Base-by-base conservation (phyloP, 2,113 vertebrate species). In the Equus quagga region DNA sequence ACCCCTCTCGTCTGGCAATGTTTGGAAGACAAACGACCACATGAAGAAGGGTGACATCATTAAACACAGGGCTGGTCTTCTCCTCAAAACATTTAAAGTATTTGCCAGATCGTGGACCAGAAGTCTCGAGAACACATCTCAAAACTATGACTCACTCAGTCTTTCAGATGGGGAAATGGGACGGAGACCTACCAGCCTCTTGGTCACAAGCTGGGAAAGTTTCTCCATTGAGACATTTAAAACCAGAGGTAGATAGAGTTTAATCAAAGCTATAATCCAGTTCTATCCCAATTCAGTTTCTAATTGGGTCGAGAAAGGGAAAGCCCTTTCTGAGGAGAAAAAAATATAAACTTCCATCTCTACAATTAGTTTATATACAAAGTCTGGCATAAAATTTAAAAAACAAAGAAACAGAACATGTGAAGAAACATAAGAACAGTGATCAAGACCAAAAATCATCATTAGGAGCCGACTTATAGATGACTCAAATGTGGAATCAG, bases 61-160 rank as follows among this genome's bases (percentile, higher is more conserved):
- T 56, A 72, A 56, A 49, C 33, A 31, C 1, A 78, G 26, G 14
- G 64, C 72, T 79, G 23, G 41, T 96, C 14, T 69, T 93, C 19
- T 80, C 62, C 73, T 83, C 15, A 36, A 89, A 46, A 72, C 31
- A 58, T 72, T 86, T 85, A 21, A 87, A 76, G 33, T 91, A 46
- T 93, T 79, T 94, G 54, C n/a, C 82, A 91, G n/a, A 76, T 86
- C 51, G 76, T 44, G 62, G 41, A 86, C 6, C 80, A 97, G 80
- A n/a, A 82, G n/a, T 21, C 12, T 67, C 26, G 5, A 76, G 67
- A 93, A 67, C 33, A 93, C 58, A 89, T 54, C 36, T 95, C 54
- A 49, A 92, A 46, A 81, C 56, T 69, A 4, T 69, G 64, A 89
- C 23, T 76, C 44, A 51, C 44, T 73, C 17, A 12, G 36, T 49